Conservation (phyloP, 2,113 vertebrate species). For the Myotis brandtii region DNA sequence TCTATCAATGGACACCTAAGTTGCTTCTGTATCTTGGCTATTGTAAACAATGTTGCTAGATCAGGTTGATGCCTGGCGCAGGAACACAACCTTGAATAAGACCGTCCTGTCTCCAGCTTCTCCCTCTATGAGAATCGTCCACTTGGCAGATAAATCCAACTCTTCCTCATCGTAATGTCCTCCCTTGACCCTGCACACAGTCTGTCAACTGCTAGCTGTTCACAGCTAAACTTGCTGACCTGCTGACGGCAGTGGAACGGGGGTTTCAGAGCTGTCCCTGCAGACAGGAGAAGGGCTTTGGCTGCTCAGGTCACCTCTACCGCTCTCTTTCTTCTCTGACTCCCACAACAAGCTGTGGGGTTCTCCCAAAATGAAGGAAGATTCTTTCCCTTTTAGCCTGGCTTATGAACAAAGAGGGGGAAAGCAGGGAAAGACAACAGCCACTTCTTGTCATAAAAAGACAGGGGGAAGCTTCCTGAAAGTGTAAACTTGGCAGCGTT, state of each 20-base stretch:
- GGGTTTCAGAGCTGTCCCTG: neutral
- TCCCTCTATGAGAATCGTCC: neutral
- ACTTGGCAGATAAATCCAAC: neutral
- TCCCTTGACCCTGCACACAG: neutral
- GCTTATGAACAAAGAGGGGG: neutral
- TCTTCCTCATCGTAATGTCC: neutral
- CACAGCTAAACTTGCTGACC: neutral
- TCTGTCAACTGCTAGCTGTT: neutral
- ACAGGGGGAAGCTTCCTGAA: neutral
- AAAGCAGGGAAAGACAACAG: neutral
- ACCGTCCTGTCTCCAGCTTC: neutral
- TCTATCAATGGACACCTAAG: neutral
- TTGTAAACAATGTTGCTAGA: neutral
- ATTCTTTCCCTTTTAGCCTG: neutral
- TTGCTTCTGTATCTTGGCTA: neutral
- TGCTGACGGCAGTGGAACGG: neutral
- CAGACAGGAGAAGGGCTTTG: neutral
- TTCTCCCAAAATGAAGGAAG: neutral
- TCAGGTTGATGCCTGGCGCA: neutral
- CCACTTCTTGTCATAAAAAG: neutral
- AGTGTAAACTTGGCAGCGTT: neutral
- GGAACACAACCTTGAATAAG: neutral
- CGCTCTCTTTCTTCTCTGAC: neutral
- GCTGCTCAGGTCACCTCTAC: neutral
- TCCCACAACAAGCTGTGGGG: neutral